Evolutionary conservation across 2,888 invertebrate genomes (phyloP).

Genomic region (Chrysotoxum bicinctum): DNA sequence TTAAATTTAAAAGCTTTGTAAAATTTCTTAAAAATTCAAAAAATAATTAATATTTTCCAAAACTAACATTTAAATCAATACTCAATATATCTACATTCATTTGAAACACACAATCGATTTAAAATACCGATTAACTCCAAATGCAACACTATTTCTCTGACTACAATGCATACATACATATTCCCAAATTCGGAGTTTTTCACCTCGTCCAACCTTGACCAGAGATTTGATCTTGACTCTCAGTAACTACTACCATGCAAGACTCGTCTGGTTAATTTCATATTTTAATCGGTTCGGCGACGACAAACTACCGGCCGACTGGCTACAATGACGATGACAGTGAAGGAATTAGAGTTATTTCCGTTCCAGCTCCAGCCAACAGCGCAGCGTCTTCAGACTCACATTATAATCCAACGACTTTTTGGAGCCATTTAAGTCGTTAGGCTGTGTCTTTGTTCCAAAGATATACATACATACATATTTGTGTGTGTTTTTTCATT

Average conservation of each 20-base stretch:
- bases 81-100: no score
- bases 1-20: no score
- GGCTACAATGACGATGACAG: background rate
- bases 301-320: background rate
- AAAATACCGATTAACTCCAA: no score
- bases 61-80: no score
- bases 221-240: background rate
- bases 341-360: slow-evolving; percentile 60
- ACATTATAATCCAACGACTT: slow-evolving; percentile 50
- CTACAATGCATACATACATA: no score
- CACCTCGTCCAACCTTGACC: background rate
- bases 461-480: no score
- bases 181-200: no score
- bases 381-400: slow-evolving; percentile 10
- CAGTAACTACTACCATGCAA: background rate
- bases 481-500: no score
- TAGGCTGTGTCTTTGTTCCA: background rate
- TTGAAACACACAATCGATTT: no score
- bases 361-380: slow-evolving; percentile 53
- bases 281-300: slow-evolving; percentile 13
- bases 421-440: slow-evolving; percentile 59
- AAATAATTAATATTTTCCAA: no score
- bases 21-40: no score
- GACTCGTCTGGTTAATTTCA: background rate
- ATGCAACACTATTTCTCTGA: no score